Percentiles rank a stretch among this genome's conserved stretches.
These are phyloP conservation scores for Tetragnatha versicolor DNA, from an alignment of 1,140 invertebrate species.

Conservation along the genomic window DNA sequence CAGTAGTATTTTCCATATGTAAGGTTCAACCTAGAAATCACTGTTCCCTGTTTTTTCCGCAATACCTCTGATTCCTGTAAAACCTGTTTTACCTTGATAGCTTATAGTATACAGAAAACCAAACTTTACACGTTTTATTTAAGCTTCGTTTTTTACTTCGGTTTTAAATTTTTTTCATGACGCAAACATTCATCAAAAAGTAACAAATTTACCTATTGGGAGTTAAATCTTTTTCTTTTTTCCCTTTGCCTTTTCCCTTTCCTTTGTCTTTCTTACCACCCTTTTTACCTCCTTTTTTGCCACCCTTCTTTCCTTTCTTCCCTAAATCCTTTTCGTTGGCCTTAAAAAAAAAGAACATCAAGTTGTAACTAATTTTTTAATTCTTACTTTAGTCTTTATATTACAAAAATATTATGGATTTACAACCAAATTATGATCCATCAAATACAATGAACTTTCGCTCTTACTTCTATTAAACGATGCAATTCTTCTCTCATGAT, in stretches of 20 bases:
- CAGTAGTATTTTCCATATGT: too few species aligned
- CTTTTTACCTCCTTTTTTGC: constrained; percentile 73
- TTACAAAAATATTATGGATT: too few species aligned
- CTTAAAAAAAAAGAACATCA: constrained; percentile 59
- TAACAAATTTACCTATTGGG: constrained; percentile 76
- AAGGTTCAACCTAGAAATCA: too few species aligned
- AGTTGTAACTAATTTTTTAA: background rate
- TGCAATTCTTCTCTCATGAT: constrained; percentile 84
- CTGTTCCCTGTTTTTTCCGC: too few species aligned
- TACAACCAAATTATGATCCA: too few species aligned
- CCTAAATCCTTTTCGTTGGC: constrained; percentile 77
- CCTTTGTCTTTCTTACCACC: constrained; percentile 45
- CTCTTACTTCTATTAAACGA: constrained; percentile 73
- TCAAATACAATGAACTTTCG: too few species aligned
- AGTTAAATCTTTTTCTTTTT: constrained; percentile 95
- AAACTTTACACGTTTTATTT: too few species aligned
- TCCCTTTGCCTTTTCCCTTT: constrained; percentile 62
- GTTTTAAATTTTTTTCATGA: background rate
- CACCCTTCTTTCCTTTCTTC: constrained; percentile 77
- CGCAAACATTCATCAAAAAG: background rate
- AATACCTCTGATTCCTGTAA: too few species aligned
- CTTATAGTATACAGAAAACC: too few species aligned
- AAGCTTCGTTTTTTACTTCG: too few species aligned
- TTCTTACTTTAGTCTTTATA: too few species aligned
- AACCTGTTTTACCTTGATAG: too few species aligned